Evolutionary conservation across 1,140 invertebrate genomes (phyloP).

Genomic region (Chironomus tepperi): DNA sequence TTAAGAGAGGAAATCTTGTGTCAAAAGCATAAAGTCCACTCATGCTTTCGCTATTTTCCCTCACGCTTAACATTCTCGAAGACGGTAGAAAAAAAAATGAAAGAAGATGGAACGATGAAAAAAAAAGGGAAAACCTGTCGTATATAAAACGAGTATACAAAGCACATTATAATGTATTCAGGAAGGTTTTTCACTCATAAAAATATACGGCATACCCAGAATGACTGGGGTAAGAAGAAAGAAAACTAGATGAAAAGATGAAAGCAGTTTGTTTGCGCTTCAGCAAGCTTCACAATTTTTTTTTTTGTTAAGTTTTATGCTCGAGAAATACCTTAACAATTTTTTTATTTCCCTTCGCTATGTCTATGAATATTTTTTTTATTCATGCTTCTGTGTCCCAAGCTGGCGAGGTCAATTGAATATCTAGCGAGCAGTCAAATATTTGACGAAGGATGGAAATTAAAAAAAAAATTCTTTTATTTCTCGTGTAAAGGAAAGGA

Average conservation of each 20-base stretch:
- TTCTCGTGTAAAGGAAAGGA: too few species aligned
- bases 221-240: background rate
- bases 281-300: background rate
- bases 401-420: background rate
- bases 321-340: background rate
- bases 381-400: too few species aligned
- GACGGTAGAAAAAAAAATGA: too few species aligned
- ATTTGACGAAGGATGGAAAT: too few species aligned
- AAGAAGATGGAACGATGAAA: too few species aligned
- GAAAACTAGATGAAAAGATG: constrained; percentile 10
- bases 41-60: background rate
- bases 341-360: too few species aligned
- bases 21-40: constrained; percentile 1
- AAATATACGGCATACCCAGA: background rate
- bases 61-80: too few species aligned
- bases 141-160: background rate
- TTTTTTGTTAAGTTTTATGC: background rate
- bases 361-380: too few species aligned
- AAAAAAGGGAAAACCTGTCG: background rate
- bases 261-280: constrained; percentile 12
- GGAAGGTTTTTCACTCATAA: constrained; percentile 19
- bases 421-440: background rate
- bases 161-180: constrained; percentile 20
- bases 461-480: too few species aligned
- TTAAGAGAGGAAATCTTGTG: background rate